Base-by-base conservation (phyloP, 2,888 invertebrate genomes). In the Nebria salina region DNA sequence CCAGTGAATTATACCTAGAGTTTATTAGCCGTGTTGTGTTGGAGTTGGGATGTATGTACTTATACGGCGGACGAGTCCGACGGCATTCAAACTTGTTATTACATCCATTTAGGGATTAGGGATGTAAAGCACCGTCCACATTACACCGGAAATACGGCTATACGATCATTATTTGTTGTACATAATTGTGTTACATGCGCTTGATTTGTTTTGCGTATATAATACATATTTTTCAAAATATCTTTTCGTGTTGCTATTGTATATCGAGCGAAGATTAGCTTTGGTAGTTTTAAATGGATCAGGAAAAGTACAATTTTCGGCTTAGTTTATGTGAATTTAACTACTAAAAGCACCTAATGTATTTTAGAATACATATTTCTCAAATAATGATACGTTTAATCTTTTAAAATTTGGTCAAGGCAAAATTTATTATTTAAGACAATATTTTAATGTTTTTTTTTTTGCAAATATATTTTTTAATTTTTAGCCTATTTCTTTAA, bases 101-200 rank as follows among this genome's bases (percentile, higher is more conserved):
- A 68, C 68, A 26, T 68, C 26, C 26, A 68, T 68, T 68, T 68
- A 68, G 26, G 68, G 68, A 68, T 68, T 68, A 68, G 26, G 68
- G 20, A 54, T 54, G 54, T 54, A 54, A 54, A 54, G 54, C 54
- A 54, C 54, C 13, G 54, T 54, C 54, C 54, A 54, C 54, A 54
- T 54, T 54, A 13, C 54, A 54, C 68, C 68, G 68, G 68, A 68
- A 68, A 68, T 68, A 68, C 68, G 68, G 68, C 26, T 26, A 68
- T 7, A 54, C n/a, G 8, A 68, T n/a, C 15, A 68, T 26, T 68
- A 9, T 68, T 68, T 68, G 68, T 68, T 20, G n/a, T 3, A 68
- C 6, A 9, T 68, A 68, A 68, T 25, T 68, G 20, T 68, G 68
- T 68, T 68, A 68, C 26, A 68, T 26, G 68, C 68, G 68, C 68